These are phyloP conservation scores for Diphyllodes magnificus DNA, from an alignment of 2,113 vertebrate species.

Conservation along the genomic window DNA sequence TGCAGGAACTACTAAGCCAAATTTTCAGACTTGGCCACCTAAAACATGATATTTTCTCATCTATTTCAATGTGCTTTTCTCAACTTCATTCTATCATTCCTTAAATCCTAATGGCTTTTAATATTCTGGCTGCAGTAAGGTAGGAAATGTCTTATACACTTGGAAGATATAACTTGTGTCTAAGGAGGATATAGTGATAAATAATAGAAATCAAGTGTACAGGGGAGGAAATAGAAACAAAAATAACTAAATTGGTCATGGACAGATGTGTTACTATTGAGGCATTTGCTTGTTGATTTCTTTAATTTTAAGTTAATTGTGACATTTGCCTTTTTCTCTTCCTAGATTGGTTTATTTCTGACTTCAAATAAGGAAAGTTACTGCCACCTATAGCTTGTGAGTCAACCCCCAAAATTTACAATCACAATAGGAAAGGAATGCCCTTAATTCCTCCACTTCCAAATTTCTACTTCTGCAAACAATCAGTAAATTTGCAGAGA, in stretches of 20 bases:
- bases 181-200: background rate
- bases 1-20: background rate
- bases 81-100: background rate
- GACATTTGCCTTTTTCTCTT: background rate
- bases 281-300: background rate
- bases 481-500: background rate
- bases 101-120: background rate
- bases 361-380: background rate
- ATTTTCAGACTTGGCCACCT: background rate
- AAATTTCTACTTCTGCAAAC: background rate
- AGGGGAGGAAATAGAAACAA: background rate
- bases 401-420: background rate
- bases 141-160: background rate
- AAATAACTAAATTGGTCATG: background rate
- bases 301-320: background rate
- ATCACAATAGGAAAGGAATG: background rate
- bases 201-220: background rate
- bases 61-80: background rate
- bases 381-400: background rate
- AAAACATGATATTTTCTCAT: background rate
- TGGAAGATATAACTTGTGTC: background rate
- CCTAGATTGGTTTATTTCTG: background rate
- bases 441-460: background rate
- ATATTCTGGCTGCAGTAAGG: background rate
- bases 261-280: background rate